Percentiles rank a stretch among this genome's conserved stretches.
Evolutionary conservation across 2,113 vertebrate genomes (phyloP).

Genomic region (Poeciliopsis turrubarensis): DNA sequence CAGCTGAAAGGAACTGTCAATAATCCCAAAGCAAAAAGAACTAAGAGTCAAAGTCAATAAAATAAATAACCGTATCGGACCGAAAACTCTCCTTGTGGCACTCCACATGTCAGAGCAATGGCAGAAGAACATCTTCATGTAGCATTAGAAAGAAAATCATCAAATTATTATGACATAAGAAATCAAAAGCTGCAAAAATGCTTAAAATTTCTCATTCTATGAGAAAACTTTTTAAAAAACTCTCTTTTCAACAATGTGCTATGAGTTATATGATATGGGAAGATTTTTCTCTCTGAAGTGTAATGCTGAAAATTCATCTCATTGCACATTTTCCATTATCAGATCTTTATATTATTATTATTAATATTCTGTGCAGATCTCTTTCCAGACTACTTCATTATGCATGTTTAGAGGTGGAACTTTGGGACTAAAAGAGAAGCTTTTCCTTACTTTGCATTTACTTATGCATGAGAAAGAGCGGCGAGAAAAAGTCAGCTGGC

Average conservation of each 20-base stretch:
- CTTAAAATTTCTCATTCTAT: too few species aligned
- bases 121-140: neutral
- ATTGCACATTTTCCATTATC: neutral
- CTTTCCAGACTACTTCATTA: conserved; percentile 40
- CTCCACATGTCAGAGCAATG: neutral
- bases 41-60: too few species aligned
- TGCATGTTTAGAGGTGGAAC: conserved; percentile 38
- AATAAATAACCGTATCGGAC: too few species aligned
- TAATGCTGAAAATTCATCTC: neutral
- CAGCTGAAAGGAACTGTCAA: too few species aligned
- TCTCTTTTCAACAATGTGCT: neutral
- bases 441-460: conserved; percentile 50
- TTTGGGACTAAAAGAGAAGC: conserved; percentile 25
- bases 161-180: too few species aligned
- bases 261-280: neutral
- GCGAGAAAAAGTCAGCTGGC: conserved; percentile 5
- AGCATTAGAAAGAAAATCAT: neutral
- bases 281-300: neutral
- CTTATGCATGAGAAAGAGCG: conserved; percentile 49
- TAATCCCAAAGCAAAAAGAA: too few species aligned
- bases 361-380: conserved; percentile 13
- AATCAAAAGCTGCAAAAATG: too few species aligned
- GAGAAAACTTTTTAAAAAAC: neutral
- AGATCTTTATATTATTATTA: neutral
- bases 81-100: too few species aligned